Evolutionary conservation across 2,113 vertebrate genomes (phyloP), one percentile per base, ranked within the genome.

Genomic region (Petrocephalus zakoni): DNA sequence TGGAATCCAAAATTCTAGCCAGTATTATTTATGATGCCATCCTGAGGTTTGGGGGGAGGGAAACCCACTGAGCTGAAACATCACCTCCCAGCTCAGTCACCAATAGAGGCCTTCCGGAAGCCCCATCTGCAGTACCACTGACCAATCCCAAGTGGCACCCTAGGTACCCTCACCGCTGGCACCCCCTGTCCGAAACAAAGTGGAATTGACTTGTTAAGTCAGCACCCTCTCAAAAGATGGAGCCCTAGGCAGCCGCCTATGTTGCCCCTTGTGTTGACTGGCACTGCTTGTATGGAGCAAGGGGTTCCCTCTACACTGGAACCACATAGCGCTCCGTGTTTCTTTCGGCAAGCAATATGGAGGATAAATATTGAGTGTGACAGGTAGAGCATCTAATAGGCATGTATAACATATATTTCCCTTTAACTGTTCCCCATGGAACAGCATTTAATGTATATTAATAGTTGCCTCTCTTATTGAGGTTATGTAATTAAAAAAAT

Each of bases 1-100:
- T 19, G 82, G 19, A 52, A 85, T 85, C 46, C 82, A 85, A 15
- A 85, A 51, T n/a, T 51, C 46, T 34, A 87, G 90, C 87, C 86
- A 86, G 90, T 42, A 37, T 78, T 78, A 42, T 78, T 78, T 42
- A 37, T 42, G 34, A 37, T 78, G 72, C 15, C 7, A 29, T 13
- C 5, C 34, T 5, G 15, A 78, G 72, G 11, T 4, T 42, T 42
- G 72, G 5, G 34, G 34, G 17, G 72, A 19, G 29, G 72, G 15
- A 42, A 68, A 34, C 15, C 34, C 13, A 13, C 72, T 19, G 34
- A 0, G 29, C 34, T 37, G 6, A 19, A 78, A 5, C 5, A 0
- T 42, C 68, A 75, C 25, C 34, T 17, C 72, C 34, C 34, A 29
- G 61, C n/a, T 64, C 61, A 64, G 9, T 9, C 9, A 68, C 9